phyloP scores from a whole-genome alignment of 2,888 invertebrate genomes.

The Piscicola geometra region DNA sequence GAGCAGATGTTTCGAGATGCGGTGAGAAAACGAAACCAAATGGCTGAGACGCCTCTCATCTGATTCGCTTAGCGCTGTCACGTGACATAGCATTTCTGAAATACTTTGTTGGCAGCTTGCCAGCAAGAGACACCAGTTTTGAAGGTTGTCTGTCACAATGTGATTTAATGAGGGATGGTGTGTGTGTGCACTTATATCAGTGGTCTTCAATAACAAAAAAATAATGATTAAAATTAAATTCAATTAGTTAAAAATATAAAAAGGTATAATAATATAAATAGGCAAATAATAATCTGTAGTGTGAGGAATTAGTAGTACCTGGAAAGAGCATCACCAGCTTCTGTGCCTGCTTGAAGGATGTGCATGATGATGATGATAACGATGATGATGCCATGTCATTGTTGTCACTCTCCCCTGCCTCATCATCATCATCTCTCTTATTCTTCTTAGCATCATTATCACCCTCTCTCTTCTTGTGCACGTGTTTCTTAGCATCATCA shows the following conservation, averaged over 20 bases:
- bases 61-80: background rate
- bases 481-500: background rate
- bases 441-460: too few species aligned
- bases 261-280: too few species aligned
- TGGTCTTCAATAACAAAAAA: too few species aligned
- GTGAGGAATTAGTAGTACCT: background rate
- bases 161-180: too few species aligned
- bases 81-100: conserved; percentile 8
- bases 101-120: conserved; percentile 9
- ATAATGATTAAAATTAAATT: too few species aligned
- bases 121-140: conserved; percentile 23
- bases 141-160: too few species aligned
- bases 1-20: background rate
- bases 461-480: background rate
- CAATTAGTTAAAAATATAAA: too few species aligned
- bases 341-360: background rate
- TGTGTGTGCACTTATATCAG: too few species aligned
- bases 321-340: conserved; percentile 6
- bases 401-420: background rate
- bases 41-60: too few species aligned
- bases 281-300: too few species aligned
- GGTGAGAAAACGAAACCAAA: background rate
- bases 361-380: too few species aligned
- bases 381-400: too few species aligned
- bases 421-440: background rate